Percentiles rank a stretch among this genome's conserved stretches.
Evolutionary conservation across 2,113 vertebrate species (phyloP).

Genomic region (Tricholaema leucomelas): DNA sequence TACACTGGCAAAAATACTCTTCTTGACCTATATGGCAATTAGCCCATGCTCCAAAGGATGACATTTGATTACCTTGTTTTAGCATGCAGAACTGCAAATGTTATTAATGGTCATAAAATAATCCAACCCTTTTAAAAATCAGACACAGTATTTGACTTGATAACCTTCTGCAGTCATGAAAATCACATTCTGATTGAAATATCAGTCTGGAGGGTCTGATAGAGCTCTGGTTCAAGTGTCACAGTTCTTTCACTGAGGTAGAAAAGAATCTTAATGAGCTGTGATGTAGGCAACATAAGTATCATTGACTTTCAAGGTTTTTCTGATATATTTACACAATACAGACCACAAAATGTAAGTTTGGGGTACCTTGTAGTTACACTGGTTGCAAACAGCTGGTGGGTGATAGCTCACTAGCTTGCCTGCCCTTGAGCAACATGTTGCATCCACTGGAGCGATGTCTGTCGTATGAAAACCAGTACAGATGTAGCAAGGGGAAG

Average conservation of each 20-base stretch:
- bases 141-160: constrained; percentile 62
- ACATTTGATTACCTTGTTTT: constrained; percentile 63
- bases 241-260: constrained; percentile 31
- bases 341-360: background rate
- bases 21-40: constrained; percentile 43
- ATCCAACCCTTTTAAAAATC: constrained; percentile 67
- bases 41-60: background rate
- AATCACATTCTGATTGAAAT: constrained; percentile 58
- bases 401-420: background rate
- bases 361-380: background rate
- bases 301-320: background rate
- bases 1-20: background rate
- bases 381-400: background rate
- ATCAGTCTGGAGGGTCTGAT: constrained; percentile 54
- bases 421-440: background rate
- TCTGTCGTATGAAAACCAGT: background rate
- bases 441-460: background rate
- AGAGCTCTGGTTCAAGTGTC: constrained; percentile 51
- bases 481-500: background rate
- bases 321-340: constrained; percentile 8
- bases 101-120: constrained; percentile 70
- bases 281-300: background rate
- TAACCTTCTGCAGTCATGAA: constrained; percentile 61
- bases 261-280: constrained; percentile 54
- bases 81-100: constrained; percentile 59